A percentile compares a stretch with the other conserved stretches of the same genome.
These are phyloP conservation scores for Manacus vitellinus DNA, from an alignment of 2,113 vertebrate species.

Conservation along the genomic window DNA sequence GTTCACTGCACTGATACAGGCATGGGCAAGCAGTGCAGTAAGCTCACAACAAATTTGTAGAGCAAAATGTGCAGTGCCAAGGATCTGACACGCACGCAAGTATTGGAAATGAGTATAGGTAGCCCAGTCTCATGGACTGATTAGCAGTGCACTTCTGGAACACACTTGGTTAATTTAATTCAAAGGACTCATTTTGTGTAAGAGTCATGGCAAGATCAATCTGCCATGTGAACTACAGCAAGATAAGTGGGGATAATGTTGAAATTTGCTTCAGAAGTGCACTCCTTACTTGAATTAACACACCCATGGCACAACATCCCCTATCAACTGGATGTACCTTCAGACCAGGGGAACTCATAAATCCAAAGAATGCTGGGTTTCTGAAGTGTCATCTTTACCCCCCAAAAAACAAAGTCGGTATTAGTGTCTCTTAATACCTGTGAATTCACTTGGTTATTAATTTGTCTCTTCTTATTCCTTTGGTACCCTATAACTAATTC, in stretches of 20 bases:
- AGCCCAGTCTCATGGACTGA: background rate
- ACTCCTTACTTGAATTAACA: background rate
- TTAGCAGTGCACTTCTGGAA: background rate
- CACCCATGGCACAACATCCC: background rate
- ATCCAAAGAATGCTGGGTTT: background rate
- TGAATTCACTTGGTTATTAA: background rate
- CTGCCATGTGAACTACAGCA: background rate
- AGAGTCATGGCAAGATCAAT: background rate
- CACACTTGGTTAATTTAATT: background rate
- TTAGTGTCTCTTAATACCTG: background rate
- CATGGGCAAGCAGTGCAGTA: fast-evolving
- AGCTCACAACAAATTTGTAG: background rate
- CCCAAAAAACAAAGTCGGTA: background rate
- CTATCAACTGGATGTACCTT: background rate
- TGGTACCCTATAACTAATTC: background rate
- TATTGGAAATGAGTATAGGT: background rate
- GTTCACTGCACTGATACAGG: background rate
- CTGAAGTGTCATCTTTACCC: background rate
- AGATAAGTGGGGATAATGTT: background rate
- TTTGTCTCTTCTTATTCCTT: background rate
- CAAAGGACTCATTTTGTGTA: background rate
- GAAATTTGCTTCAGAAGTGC: background rate
- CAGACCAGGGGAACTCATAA: background rate
- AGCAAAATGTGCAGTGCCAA: background rate
- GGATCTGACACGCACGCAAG: background rate